Base-by-base conservation (phyloP, 1,140 invertebrate species). In the Drosophila equinoxialis region DNA sequence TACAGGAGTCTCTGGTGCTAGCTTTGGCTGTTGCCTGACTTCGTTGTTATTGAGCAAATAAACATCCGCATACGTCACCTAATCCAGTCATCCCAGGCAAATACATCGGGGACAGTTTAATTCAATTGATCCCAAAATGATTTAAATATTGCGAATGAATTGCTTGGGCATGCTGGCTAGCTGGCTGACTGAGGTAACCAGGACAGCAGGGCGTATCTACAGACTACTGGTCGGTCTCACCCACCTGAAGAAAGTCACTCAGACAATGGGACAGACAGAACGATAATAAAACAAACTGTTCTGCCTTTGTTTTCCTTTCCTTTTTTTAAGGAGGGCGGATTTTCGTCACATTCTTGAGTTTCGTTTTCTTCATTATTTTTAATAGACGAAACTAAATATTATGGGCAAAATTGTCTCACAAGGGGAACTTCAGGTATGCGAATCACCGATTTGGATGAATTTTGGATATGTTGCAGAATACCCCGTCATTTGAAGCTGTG, bases 41-140 rank as follows among this genome's bases (percentile, higher is more conserved):
- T 64, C 61, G 42, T 64, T 64, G 61, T 64, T 45, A 48, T 64
- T 64, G 42, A 51, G 64, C 55, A 66, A 66, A 66, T 66, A 66
- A 66, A 66, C 55, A 58, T 57, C 39, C 51, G 64, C 51, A 58
- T 55, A 66, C 64, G 55, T 58, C 64, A 66, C 64, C 51, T 66
- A 66, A 66, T 66, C 64, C 64, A 51, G 39, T 55, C 61, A 48
- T 33, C 61, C 45, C 61, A 64, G 39, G 8, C 39, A 42, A 45
- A 45, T 33, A 33, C 61, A 33, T 42, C 61, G 61, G 45, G 59
- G 70, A 71, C 70, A 71, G 65, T 71, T 71, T 71, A 71, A 71
- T 71, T 71, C 70, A 71, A 71, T 71, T 71, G 70, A 71, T 66
- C 65, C 59, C 70, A 65, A 71, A 71, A 71, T 71, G 70, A 71